Conservation (phyloP, 2,113 vertebrate species). For the Passer montanus region DNA sequence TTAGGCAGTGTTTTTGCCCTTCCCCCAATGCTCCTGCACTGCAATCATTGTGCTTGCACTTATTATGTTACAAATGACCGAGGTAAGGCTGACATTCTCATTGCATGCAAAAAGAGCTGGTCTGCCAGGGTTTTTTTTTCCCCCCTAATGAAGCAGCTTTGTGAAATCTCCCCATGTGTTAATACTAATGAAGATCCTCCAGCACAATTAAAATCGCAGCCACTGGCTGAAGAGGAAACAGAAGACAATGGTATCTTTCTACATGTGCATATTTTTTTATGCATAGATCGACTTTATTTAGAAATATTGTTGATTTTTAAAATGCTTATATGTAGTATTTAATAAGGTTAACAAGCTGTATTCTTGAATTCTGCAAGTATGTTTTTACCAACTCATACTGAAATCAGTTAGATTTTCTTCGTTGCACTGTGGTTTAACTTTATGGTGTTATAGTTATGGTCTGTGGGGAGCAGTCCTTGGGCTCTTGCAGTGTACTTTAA, state of each 20-base stretch:
- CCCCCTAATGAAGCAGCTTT: slow-evolving; percentile 86
- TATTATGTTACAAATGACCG: slow-evolving; percentile 99
- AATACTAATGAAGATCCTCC: slow-evolving; percentile 97
- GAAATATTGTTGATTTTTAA: neutral
- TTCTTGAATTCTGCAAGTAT: neutral
- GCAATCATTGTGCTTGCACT: slow-evolving; percentile 92
- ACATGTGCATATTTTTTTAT: slow-evolving; percentile 56
- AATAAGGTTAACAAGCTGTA: neutral
- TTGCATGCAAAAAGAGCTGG: slow-evolving; percentile 89
- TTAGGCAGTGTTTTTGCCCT: slow-evolving; percentile 86
- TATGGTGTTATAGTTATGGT: neutral
- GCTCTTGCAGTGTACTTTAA: slow-evolving; percentile 46
- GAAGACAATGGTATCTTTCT: slow-evolving; percentile 80
- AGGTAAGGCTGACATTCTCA: slow-evolving; percentile 93
- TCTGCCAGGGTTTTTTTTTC: slow-evolving; percentile 77
- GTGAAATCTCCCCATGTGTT: slow-evolving; percentile 85
- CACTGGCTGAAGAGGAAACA: slow-evolving; percentile 79
- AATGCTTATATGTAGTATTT: neutral
- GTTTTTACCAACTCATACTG: neutral
- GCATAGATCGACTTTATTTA: slow-evolving; percentile 30
- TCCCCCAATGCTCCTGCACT: slow-evolving; percentile 86
- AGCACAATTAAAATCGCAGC: slow-evolving; percentile 89
- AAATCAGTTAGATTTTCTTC: neutral
- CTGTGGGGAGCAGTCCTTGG: neutral
- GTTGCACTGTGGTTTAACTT: neutral